These are phyloP conservation scores for Argyrosomus regius DNA, from an alignment of 2,797 vertebrate species.

Conservation along the genomic window DNA sequence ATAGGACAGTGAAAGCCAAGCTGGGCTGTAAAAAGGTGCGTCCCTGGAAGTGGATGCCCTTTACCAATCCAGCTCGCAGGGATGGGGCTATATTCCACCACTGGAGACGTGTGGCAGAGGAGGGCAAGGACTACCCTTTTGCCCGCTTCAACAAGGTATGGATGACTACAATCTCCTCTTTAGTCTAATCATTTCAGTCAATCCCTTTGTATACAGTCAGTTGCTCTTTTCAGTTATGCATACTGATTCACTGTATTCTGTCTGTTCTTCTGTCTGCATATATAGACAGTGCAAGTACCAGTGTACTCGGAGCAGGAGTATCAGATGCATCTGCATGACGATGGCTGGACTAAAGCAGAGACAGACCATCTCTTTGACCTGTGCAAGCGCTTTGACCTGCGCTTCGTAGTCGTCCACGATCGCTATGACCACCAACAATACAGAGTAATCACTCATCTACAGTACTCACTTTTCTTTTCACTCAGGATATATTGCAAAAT, in stretches of 20 bases:
- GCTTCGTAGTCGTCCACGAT: constrained; percentile 96
- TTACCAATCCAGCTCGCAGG: constrained; percentile 96
- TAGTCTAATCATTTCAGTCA: neutral
- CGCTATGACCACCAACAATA: constrained; percentile 99
- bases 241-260: neutral
- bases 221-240: neutral
- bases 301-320: constrained; percentile 99
- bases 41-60: constrained; percentile 99
- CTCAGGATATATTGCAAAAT: neutral
- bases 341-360: constrained; percentile 98
- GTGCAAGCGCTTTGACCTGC: constrained; percentile 97
- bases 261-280: constrained; percentile 18
- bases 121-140: constrained; percentile 98
- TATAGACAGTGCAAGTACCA: constrained; percentile 95
- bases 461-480: neutral
- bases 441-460: constrained; percentile 86
- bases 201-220: neutral
- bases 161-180: neutral
- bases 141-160: constrained; percentile 97
- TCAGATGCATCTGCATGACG: constrained; percentile 97
- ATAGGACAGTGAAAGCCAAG: constrained; percentile 98
- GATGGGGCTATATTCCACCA: constrained; percentile 99
- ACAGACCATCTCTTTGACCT: constrained; percentile 98
- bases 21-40: constrained; percentile 98
- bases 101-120: constrained; percentile 96